phyloP scores from a whole-genome alignment of 2,888 invertebrate genomes.

The Eupelmus urozonus region DNA sequence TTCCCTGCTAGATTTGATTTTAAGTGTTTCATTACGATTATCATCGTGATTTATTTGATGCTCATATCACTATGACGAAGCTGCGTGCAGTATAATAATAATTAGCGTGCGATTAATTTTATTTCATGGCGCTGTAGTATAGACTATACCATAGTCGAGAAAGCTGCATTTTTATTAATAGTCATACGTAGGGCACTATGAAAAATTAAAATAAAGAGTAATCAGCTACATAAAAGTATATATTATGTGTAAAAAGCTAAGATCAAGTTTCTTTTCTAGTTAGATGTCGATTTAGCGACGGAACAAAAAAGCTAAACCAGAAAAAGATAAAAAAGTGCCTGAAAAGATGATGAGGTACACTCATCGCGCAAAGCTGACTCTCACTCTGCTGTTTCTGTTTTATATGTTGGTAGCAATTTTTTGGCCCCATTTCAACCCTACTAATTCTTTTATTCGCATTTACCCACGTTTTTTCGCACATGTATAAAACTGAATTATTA shows the following conservation, averaged over 20 bases:
- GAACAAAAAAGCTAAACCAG: slow-evolving; percentile 36
- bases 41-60: slow-evolving; percentile 1
- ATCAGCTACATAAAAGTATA: slow-evolving; percentile 27
- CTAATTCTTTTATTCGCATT: background rate
- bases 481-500: background rate
- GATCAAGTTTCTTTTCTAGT: slow-evolving; percentile 58
- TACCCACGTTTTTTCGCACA: background rate
- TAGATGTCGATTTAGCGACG: slow-evolving; percentile 53
- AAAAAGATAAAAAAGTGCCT: background rate
- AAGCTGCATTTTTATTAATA: slow-evolving; percentile 8
- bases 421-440: background rate
- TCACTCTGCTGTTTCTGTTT: slow-evolving; percentile 20
- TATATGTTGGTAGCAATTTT: background rate
- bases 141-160: slow-evolving; percentile 12
- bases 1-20: too few species aligned
- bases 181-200: slow-evolving; percentile 26
- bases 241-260: slow-evolving; percentile 49
- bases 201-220: background rate
- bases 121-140: slow-evolving; percentile 35
- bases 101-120: slow-evolving; percentile 26
- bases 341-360: slow-evolving; percentile 33
- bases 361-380: slow-evolving; percentile 22
- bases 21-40: background rate
- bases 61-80: background rate
- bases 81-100: slow-evolving; percentile 30